phyloP scores from a whole-genome alignment of 2,888 invertebrate genomes.

The Ichneumoninae sp. region DNA sequence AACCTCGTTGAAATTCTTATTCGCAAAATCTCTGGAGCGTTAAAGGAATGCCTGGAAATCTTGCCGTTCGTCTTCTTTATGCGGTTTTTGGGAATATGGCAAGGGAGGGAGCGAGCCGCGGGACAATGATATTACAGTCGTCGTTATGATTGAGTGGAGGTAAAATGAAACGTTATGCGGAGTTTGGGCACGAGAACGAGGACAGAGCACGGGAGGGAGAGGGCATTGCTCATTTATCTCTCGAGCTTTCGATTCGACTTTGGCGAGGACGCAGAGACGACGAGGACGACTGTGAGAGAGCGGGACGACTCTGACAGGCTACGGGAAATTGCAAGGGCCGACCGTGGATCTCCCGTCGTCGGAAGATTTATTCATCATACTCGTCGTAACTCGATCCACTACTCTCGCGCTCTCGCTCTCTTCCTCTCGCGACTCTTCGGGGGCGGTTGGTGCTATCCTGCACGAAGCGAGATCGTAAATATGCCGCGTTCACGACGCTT shows the following conservation, averaged over 20 bases:
- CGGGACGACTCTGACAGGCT: conserved; percentile 55
- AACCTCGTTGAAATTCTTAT: conserved; percentile 4
- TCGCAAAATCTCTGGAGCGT: neutral
- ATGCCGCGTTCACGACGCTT: conserved; percentile 52
- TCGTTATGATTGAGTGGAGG: conserved; percentile 61
- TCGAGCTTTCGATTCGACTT: conserved; percentile 59
- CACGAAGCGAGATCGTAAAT: conserved; percentile 56
- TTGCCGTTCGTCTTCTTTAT: conserved; percentile 32
- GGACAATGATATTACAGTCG: conserved; percentile 61
- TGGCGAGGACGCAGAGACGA: conserved; percentile 27
- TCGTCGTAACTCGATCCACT: conserved; percentile 66
- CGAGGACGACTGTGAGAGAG: conserved; percentile 41
- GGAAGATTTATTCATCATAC: conserved; percentile 67
- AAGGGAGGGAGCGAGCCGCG: conserved; percentile 17
- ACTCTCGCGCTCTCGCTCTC: conserved; percentile 29
- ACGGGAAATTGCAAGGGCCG: conserved; percentile 63
- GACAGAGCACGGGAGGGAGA: conserved; percentile 2
- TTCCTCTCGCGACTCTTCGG: conserved; percentile 10
- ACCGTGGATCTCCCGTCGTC: conserved; percentile 58
- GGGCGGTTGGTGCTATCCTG: conserved; percentile 24
- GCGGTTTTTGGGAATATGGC: conserved; percentile 39
- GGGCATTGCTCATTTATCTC: conserved; percentile 56
- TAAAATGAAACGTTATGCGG: conserved; percentile 62
- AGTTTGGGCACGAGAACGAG: conserved; percentile 17
- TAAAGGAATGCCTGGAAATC: neutral